Base-by-base conservation (phyloP, 2,888 invertebrate genomes). In the Chymomyza amoena region DNA sequence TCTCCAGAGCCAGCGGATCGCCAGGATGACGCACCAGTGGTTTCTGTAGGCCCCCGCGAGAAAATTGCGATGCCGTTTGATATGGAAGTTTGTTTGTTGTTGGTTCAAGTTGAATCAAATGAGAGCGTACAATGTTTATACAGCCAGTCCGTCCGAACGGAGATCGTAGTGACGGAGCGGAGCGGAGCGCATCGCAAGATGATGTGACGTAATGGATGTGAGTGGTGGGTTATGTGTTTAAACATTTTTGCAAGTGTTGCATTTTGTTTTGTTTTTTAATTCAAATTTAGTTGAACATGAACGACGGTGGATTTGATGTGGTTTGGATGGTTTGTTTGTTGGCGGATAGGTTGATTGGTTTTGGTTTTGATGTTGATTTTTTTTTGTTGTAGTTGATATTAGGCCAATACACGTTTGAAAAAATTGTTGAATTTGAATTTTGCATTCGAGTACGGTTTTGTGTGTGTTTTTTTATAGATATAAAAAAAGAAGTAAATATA, bases 1-100 rank as follows among this genome's bases (percentile, higher is more conserved):
- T 97, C 91, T 95, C 95, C 92, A 95, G 92, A 87, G 95, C 94
- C 93, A 96, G 93, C 89, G 95, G 94, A 92, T 95, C 95, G 90
- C 95, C 96, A 90, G 95, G 95, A 92, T 94, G 95, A 92, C 96
- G 95, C 91, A 97, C 96, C 93, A 97, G 93, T 88, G 97, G 97
- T 93, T 97, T 97, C 97, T 97, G 88, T 77, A 84, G 84, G 76
- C 82, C 81, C 66, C 80, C 83, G 79, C 84, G 85, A 52, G 75
- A 74, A 73, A 71, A 85, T 85, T 87, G 87, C 85, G 87, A 87
- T 81, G 85, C 87, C 85, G 85, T 87, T 86, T 86, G 79, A 82
- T 60, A 84, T 85, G 86, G 75, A 86, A 87, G 69, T 87, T 87
- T 80, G 84, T 84, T 87, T 86, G 80, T 77, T 77, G 73, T 73